These are phyloP conservation scores for Sinosuthora webbiana DNA, from an alignment of 2,113 vertebrate species.

Conservation along the genomic window DNA sequence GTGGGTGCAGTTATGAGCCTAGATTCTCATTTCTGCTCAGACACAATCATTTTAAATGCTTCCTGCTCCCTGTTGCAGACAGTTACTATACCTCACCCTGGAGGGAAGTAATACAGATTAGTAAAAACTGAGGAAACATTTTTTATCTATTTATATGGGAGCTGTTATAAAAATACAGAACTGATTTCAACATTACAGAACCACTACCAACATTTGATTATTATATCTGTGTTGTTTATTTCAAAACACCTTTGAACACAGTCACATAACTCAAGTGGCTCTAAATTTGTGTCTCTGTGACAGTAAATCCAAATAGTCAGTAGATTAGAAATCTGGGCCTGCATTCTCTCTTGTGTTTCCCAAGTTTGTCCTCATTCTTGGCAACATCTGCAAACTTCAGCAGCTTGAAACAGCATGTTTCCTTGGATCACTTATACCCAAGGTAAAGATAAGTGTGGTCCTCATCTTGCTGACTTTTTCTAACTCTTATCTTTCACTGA, in stretches of 20 bases:
- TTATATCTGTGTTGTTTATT: not conserved
- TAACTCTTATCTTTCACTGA: slow-evolving; percentile 19
- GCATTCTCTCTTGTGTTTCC: not conserved
- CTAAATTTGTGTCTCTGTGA: not conserved
- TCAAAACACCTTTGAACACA: not conserved
- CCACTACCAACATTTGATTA: not conserved
- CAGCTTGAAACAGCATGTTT: not conserved
- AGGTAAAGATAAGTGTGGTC: not conserved
- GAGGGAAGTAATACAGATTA: not conserved
- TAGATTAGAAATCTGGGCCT: not conserved
- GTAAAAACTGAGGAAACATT: not conserved
- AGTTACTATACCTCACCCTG: not conserved
- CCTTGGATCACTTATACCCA: not conserved
- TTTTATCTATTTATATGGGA: not conserved
- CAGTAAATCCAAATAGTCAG: not conserved
- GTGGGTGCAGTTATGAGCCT: not conserved
- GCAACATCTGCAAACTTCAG: not conserved
- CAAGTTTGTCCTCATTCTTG: not conserved
- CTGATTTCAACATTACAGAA: not conserved
- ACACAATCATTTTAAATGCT: not conserved
- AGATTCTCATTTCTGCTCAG: not conserved
- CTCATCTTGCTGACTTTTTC: not conserved
- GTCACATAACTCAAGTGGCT: not conserved
- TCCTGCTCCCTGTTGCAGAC: not conserved
- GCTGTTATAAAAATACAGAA: not conserved